Percentiles rank a stretch among this genome's conserved stretches.
Conservation (phyloP, 2,113 vertebrate species). For the Lampris incognitus region DNA sequence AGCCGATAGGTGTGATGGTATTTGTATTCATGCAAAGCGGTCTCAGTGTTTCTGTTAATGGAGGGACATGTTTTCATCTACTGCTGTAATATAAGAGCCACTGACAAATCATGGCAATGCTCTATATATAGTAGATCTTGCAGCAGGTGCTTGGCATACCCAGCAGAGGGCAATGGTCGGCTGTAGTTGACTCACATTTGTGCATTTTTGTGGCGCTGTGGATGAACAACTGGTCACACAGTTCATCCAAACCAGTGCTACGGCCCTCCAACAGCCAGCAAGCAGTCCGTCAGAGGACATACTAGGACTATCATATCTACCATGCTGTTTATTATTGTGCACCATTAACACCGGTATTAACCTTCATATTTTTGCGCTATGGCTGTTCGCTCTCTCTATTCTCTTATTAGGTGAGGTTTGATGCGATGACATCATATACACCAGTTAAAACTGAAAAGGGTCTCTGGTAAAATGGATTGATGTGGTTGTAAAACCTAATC, state of each 20-base stretch:
- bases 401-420: constrained; percentile 3
- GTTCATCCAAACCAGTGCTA: constrained; percentile 43
- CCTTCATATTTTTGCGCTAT: too few relatives aligned
- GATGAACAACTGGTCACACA: constrained; percentile 23
- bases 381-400: background rate
- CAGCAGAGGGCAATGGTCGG: constrained; percentile 80
- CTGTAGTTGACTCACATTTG: constrained; percentile 48
- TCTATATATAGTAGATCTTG: constrained; percentile 34
- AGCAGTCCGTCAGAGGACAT: background rate
- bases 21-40: background rate
- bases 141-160: constrained; percentile 52
- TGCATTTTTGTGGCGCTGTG: constrained; percentile 28
- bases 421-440: background rate
- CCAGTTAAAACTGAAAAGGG: too few relatives aligned
- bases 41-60: background rate
- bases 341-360: too few relatives aligned
- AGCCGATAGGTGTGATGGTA: background rate
- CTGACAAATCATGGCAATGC: constrained; percentile 15
- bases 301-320: too few relatives aligned
- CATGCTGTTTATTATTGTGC: too few relatives aligned
- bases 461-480: constrained; percentile 1
- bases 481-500: constrained; percentile 17
- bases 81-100: constrained; percentile 31
- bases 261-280: constrained; percentile 12
- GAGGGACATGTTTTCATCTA: constrained; percentile 5